These are phyloP conservation scores for Neosilurus mollespiculum DNA, from an alignment of 2,797 vertebrate genomes.

Conservation along the genomic window DNA sequence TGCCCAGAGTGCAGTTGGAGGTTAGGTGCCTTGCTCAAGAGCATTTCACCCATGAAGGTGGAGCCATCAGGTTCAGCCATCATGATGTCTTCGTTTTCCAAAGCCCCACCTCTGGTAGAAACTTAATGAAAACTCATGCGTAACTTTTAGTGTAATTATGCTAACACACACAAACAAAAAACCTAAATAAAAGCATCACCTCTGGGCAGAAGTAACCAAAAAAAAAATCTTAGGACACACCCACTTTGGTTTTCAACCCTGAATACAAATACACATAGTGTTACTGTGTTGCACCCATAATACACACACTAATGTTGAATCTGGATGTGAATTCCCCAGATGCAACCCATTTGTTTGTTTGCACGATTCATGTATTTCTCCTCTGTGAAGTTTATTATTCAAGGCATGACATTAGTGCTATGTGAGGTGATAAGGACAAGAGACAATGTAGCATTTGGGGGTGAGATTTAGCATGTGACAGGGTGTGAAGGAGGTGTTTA, in stretches of 20 bases:
- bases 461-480: not conserved
- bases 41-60: no score
- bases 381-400: not conserved
- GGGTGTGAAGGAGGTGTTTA: not conserved
- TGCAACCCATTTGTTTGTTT: not conserved
- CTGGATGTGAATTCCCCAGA: not conserved
- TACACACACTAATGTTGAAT: not conserved
- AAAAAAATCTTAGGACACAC: not conserved
- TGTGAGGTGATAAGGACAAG: not conserved
- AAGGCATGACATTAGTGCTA: not conserved
- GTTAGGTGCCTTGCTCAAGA: no score
- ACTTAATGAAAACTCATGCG: no score
- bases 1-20: no score
- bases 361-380: not conserved
- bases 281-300: not conserved
- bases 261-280: not conserved
- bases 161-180: no score
- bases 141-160: no score
- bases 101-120: no score
- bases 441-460: not conserved
- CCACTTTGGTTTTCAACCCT: not conserved
- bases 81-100: no score
- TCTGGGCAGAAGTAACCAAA: not conserved
- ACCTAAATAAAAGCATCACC: no score
- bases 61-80: no score